Base-by-base conservation (phyloP, 30 jellyfish, hydroid and myxozoan genomes). In the Hydractinia symbiolongicarpus region DNA sequence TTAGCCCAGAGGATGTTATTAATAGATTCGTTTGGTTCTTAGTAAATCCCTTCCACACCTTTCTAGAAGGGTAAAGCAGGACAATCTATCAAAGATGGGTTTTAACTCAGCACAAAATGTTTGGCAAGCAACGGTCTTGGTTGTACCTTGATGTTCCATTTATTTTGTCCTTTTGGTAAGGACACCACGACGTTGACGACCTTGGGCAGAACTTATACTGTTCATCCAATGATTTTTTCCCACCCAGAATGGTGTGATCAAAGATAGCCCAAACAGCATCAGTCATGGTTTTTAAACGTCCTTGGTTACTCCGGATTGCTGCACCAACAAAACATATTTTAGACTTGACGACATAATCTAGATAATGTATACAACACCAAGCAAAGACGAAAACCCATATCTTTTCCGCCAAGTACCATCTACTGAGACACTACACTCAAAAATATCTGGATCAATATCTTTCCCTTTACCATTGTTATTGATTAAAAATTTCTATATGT, bases 381-480 rank as follows among this genome's bases (percentile, higher is more conserved):
- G 84, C 66, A 82, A 72, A 51, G 90, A 82, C 20, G 77, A 53
- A 56, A 57, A 61, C 30, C 86, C 90, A 57, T 57, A 57, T 55
- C 90, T 83, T 58, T 81, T 81, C 69, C 54, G 88, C 88, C 88
- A 81, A 19, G 88, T 51, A 19, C 88, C 88, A 82, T 82, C 90
- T 7, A 82, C 90, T 9, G 68, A 57, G 13, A 57, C 68, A 57
- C 68, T 57, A n/a, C 68, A 57, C 10, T 57, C 68, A 57, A 57
- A 57, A 9, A 57, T n/a, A 57, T 57, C 68, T 57, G 68, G 10
- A 9, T 57, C 68, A 57, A n/a, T 57, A n/a, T 57, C 68, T n/a
- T 57, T 57, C n/a, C 13, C 68, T 57, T 57, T n/a, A 9, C 13
- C 13, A 9, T 57, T 57, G 68, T 57, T 57, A 9, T 10, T n/a